Conservation (phyloP, 2,888 invertebrate genomes). For the Plagodis pulveraria region DNA sequence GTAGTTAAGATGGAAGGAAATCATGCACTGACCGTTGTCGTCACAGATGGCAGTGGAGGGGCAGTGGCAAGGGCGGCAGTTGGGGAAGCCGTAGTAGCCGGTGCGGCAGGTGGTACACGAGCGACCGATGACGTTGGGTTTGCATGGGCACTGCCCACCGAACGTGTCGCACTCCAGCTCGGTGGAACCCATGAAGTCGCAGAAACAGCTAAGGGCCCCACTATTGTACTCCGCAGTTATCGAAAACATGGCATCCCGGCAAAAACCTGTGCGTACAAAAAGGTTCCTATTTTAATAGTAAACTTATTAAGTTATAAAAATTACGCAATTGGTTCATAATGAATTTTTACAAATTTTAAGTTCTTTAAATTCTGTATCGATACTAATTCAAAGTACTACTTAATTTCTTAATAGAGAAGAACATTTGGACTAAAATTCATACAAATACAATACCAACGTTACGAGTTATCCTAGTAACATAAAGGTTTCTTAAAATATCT, state of each 20-base stretch:
- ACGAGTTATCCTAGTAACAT: no score
- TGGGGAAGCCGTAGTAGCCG: constrained; percentile 97
- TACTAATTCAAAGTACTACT: no score
- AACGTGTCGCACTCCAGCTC: constrained; percentile 95
- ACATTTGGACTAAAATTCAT: no score
- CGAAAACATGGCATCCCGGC: constrained; percentile 95
- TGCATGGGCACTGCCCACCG: constrained; percentile 98
- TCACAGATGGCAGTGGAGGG: constrained; percentile 93
- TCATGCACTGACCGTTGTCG: constrained; percentile 74
- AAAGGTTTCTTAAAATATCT: no score
- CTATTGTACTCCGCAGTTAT: constrained; percentile 97
- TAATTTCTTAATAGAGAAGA: no score
- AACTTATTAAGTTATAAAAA: no score
- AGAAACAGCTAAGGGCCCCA: constrained; percentile 95
- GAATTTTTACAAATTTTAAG: no score
- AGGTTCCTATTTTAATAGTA: no score
- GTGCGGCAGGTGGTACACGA: constrained; percentile 94
- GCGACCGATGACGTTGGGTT: constrained; percentile 96
- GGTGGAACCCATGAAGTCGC: constrained; percentile 94
- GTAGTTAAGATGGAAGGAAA: no score
- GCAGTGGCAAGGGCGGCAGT: constrained; percentile 95
- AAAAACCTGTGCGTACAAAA: constrained; percentile 87
- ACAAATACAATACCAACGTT: no score
- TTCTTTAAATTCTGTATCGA: no score
- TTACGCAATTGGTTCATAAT: no score